These are phyloP conservation scores for Colossoma macropomum DNA, from an alignment of 2,113 vertebrate genomes.

Conservation along the genomic window DNA sequence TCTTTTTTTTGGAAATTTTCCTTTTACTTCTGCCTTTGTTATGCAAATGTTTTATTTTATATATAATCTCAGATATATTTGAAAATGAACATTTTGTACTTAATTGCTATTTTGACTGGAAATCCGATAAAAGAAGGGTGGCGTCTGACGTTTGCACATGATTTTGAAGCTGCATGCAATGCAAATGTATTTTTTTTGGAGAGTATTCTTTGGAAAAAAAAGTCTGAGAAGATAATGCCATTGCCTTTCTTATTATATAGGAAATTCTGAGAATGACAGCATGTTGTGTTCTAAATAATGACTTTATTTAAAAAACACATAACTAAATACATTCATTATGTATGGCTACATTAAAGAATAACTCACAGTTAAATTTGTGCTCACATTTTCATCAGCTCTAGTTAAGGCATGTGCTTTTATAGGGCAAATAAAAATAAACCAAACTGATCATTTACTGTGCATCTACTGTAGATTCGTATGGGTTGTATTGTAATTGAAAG, in stretches of 20 bases:
- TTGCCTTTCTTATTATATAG: neutral
- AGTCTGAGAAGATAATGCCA: neutral
- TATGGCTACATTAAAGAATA: neutral
- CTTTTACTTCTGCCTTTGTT: no score
- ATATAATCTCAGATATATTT: no score
- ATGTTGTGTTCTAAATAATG: neutral
- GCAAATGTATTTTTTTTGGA: neutral
- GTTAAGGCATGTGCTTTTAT: neutral
- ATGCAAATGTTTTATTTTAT: no score
- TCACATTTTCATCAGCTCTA: neutral
- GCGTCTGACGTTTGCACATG: neutral
- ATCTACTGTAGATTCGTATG: slow-evolving; percentile 7
- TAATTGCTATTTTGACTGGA: no score
- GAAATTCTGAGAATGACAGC: neutral
- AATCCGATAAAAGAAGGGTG: no score
- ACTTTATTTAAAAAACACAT: neutral
- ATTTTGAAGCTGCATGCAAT: neutral
- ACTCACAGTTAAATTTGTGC: neutral
- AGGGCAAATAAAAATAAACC: neutral
- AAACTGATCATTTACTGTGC: neutral
- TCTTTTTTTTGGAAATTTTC: no score
- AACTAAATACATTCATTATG: neutral
- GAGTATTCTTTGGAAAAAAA: neutral
- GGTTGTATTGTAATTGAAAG: slow-evolving; percentile 7
- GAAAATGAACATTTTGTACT: no score